Evolutionary conservation across 2,797 vertebrate genomes (phyloP).

Genomic region (Merluccius polli): DNA sequence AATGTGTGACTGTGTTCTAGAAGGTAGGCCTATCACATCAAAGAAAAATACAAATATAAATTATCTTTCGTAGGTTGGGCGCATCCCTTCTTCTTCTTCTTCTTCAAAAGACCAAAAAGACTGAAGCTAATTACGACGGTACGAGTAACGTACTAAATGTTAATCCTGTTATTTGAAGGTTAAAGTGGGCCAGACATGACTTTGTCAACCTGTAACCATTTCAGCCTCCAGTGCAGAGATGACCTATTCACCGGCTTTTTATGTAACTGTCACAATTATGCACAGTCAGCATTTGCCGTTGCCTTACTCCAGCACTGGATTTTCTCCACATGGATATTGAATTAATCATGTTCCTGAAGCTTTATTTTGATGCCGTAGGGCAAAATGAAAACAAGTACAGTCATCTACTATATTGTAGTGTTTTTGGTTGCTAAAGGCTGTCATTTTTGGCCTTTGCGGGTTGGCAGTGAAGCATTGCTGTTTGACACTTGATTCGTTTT

Average conservation of each 20-base stretch:
- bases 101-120: not conserved
- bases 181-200: not conserved
- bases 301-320: not conserved
- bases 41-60: slow-evolving; percentile 1
- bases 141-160: not conserved
- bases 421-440: not conserved
- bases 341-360: not conserved
- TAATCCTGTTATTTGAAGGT: not conserved
- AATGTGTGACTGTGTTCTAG: not conserved
- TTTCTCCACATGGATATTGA: not conserved
- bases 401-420: not conserved
- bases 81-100: not conserved
- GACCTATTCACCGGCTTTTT: not conserved
- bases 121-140: not conserved
- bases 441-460: slow-evolving; percentile 34
- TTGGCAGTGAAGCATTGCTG: slow-evolving; percentile 51
- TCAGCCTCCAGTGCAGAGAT: not conserved
- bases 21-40: not conserved
- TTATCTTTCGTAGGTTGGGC: not conserved
- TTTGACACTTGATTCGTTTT: slow-evolving; percentile 15
- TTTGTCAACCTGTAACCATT: not conserved
- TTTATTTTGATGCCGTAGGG: not conserved
- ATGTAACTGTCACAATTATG: not conserved
- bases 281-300: not conserved
- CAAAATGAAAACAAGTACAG: not conserved